Base-by-base conservation (phyloP, 1,140 invertebrate genomes). In the Battus philenor region DNA sequence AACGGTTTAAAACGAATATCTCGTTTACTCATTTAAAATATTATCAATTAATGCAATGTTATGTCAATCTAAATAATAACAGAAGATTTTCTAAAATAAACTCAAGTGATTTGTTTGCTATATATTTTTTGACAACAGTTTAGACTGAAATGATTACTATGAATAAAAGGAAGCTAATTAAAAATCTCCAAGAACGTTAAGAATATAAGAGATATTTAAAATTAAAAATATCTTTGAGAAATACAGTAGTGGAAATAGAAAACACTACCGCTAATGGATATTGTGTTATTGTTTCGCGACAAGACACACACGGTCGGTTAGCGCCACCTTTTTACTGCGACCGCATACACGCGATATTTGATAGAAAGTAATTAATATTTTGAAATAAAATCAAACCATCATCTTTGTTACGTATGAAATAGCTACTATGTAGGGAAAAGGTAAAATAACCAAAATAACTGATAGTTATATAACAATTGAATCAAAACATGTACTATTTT, bases 221-320 rank as follows among this genome's bases (percentile, higher is more conserved):
- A 27, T 13, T 20, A 39, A 15, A 39, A 24, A 26, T 26, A 11
- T 13, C 6, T 44, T 18, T 31, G 10, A 20, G 16, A 22, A 31
- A 44, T 30, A 44, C 15, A 26, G 20, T 11, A 27, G 24, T 39
- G 24, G 26, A 39, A 39, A 59, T 53, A 41, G 44, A 60, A 65
- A 56, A 58, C 70, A 77, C 77, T 79, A 78, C 55, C 63, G 68
- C 74, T 84, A 84, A 84, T 84, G 77, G 77, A 84, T 81, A 79
- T 83, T 75, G 70, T 80, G 71, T 84, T 81, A 72, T 79, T 75
- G 68, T 78, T 69, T 61, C 63, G 70, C 68, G 77, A 84, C 80
- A 81, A 72, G 72, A 80, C 67, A 68, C 80, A 84, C 66, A 51
- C 80, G 76, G 75, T 50, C 47, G 50, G 17, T 64, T 73, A 84